Conservation (phyloP, 1,140 invertebrate genomes). For the Ceratina calcarata region DNA sequence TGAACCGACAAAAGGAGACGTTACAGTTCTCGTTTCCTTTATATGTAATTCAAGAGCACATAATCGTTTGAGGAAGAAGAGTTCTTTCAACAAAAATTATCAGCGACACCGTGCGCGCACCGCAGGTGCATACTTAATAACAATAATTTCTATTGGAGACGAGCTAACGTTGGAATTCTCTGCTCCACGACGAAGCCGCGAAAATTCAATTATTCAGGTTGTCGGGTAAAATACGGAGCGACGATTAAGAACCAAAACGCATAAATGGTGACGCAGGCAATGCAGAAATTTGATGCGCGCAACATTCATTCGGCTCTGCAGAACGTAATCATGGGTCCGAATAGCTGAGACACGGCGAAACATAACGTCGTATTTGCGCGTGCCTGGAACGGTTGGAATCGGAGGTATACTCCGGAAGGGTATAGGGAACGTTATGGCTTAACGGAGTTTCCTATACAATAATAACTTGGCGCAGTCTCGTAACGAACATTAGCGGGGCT, state of each 20-base stretch:
- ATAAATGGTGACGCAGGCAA: neutral
- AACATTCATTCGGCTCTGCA: conserved; percentile 6
- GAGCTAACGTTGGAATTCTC: neutral
- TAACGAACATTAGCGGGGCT: conserved; percentile 35
- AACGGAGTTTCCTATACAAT: conserved; percentile 36
- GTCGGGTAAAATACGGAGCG: neutral
- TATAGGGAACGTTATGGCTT: conserved; percentile 26
- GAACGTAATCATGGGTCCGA: neutral
- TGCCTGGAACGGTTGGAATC: neutral
- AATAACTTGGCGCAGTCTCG: conserved; percentile 35
- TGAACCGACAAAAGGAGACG: too few species aligned
- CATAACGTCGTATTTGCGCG: conserved; percentile 9
- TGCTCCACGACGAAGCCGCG: neutral
- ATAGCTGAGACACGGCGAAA: conserved; percentile 16
- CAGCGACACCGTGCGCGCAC: too few species aligned
- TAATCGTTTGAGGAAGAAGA: neutral
- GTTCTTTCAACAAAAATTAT: neutral
- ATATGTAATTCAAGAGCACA: too few species aligned
- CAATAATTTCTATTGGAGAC: neutral
- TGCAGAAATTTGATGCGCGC: conserved; percentile 1
- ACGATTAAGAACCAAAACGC: conserved; percentile 2
- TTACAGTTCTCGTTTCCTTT: too few species aligned
- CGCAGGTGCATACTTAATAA: neutral
- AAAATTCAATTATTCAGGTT: neutral
- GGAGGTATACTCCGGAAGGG: too few species aligned